Base-by-base conservation (phyloP, 2,888 invertebrate species). In the Icerya purchasi region DNA sequence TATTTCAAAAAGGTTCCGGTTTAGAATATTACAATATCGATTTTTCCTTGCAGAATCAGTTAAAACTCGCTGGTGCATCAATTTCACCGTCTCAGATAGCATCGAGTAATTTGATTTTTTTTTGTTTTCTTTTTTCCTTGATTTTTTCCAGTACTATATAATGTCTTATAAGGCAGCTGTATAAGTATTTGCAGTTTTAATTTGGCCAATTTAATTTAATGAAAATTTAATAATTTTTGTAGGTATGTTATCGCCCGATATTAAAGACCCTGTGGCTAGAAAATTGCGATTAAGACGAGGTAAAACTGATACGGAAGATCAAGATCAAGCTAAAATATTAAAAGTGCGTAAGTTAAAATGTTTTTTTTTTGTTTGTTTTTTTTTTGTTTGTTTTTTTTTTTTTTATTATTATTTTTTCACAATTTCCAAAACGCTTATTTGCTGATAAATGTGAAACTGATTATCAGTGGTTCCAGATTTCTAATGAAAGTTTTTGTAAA, bases 21-120 rank as follows among this genome's bases (percentile, higher is more conserved):
- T 73, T 90, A 56, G 88, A 89, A 70, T 98, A 87, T 74, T 99
- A 98, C 72, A 98, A 98, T 69, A 94, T 99, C 61, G 98, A 98
- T 75, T 99, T 98, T 75, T 94, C 96, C 0, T 76, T 98, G 63
- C 91, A 92, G 76, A 86, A 92, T 67, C 98, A 98, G 72, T 73
- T 98, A 59, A 78, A 89, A 64, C 72, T 92, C 64, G 94, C 94
- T 21, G 94, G 94, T 0, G 93, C 93, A 0, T 83, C 83, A 61
- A 82, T 86, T 8, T 84, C 86, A 1, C 78, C 81, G 58, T 82
- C 85, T 1, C 76, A 78, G 8, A 80, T 84, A 50, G 77, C 83
- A 8, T 78, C 78, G 63, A 80, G 84, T 84, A n/a, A n/a, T n/a
- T n/a, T n/a, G n/a, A n/a, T n/a, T n/a, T n/a, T n/a, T n/a, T n/a